Percentiles rank a stretch among this genome's conserved stretches.
Conservation (phyloP, 2,113 vertebrate species). For the Brienomyrus longianalis region DNA sequence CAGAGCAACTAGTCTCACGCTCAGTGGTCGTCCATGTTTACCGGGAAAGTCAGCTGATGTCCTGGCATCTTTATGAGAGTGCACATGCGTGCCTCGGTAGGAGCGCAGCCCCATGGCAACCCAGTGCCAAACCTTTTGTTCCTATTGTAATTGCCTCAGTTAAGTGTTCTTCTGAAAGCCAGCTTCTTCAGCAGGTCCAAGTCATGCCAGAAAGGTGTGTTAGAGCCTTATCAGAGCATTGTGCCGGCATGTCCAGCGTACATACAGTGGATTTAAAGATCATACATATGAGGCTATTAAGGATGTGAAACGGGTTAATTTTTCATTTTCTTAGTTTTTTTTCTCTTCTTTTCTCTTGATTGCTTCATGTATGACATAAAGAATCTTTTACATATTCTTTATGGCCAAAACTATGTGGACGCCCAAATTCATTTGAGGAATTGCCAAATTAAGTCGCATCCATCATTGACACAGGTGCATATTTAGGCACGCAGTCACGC, state of each 20-base stretch:
- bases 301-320: neutral
- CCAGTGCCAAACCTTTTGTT: neutral
- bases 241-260: neutral
- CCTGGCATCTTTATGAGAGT: neutral
- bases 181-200: neutral
- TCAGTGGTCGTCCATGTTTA: neutral
- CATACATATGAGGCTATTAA: neutral
- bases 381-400: neutral
- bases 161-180: neutral
- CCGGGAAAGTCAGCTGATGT: neutral
- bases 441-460: neutral
- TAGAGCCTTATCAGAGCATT: neutral
- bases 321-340: neutral
- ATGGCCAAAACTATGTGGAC: neutral
- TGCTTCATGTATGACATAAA: neutral
- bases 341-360: neutral
- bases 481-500: neutral
- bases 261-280: neutral
- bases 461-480: neutral
- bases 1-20: neutral
- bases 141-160: neutral
- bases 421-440: neutral
- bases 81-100: neutral
- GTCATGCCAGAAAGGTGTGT: neutral
- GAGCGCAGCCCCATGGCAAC: neutral